Conservation (phyloP, 2,113 vertebrate genomes). For the Neolamprologus longior region DNA sequence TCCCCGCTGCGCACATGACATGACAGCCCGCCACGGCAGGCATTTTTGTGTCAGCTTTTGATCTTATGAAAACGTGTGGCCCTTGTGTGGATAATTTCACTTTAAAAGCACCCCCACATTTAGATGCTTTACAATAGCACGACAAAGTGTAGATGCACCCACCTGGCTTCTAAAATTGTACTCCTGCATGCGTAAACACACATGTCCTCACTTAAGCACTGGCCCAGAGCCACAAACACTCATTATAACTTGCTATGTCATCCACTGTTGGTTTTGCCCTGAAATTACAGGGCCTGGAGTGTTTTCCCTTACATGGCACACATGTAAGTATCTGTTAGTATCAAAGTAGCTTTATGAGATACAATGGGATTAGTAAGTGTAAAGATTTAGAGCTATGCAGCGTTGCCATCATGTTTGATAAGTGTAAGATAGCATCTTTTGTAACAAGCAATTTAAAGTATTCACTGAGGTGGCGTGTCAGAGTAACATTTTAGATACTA, state of each 20-base stretch:
- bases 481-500: neutral
- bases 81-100: neutral
- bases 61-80: constrained; percentile 6
- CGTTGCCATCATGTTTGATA: constrained; percentile 41
- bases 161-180: constrained; percentile 44
- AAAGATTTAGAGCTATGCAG: constrained; percentile 30
- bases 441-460: neutral
- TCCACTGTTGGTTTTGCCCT: constrained; percentile 51
- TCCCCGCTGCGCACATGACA: neutral
- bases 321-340: constrained; percentile 60
- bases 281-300: constrained; percentile 53
- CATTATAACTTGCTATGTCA: constrained; percentile 61
- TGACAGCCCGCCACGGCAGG: neutral
- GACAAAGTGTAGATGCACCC: constrained; percentile 18
- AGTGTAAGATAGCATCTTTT: constrained; percentile 39
- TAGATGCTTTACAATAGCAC: neutral
- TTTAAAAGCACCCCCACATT: neutral
- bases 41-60: constrained; percentile 4
- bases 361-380: constrained; percentile 58
- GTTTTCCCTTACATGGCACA: constrained; percentile 60
- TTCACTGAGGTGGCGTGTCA: neutral
- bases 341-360: constrained; percentile 53
- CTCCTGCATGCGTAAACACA: constrained; percentile 8
- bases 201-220: constrained; percentile 3
- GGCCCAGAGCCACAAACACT: constrained; percentile 54